Percentiles rank a stretch among this genome's conserved stretches.
phyloP scores from a whole-genome alignment of 2,888 invertebrate species.

The Tipula helvola region DNA sequence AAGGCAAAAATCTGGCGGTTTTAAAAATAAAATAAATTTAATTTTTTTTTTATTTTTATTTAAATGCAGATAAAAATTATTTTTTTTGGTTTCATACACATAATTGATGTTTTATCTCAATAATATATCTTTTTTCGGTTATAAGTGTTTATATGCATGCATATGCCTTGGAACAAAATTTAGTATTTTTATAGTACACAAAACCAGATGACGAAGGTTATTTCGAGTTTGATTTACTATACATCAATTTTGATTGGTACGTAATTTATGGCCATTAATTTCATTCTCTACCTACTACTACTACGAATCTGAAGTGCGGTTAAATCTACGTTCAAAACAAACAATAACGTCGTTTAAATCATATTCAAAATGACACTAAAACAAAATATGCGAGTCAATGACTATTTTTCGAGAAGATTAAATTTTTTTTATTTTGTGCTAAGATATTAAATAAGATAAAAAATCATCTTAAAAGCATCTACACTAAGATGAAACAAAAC shows the following conservation, averaged over 20 bases:
- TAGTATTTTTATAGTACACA: not conserved
- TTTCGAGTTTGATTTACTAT: not conserved
- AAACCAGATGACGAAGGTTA: not conserved
- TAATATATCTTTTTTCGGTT: not conserved
- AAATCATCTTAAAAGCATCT: not conserved
- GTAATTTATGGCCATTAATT: not conserved
- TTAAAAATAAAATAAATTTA: not conserved
- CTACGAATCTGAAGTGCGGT: not conserved
- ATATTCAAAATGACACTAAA: not conserved
- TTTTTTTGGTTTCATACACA: not conserved
- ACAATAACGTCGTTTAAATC: not conserved
- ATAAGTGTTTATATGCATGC: not conserved
- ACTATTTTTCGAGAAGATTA: not conserved
- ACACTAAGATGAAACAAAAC: not conserved
- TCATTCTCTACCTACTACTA: not conserved
- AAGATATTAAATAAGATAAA: not conserved
- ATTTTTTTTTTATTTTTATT: not conserved
- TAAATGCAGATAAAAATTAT: not conserved
- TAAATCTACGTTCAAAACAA: not conserved
- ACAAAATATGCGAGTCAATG: not conserved
- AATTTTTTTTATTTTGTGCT: not conserved
- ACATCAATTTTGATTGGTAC: not conserved
- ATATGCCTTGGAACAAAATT: not conserved
- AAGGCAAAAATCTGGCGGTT: not conserved
- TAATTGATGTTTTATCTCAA: not conserved